phyloP scores from a whole-genome alignment of 2,113 vertebrate genomes.

The Podarcis raffonei region DNA sequence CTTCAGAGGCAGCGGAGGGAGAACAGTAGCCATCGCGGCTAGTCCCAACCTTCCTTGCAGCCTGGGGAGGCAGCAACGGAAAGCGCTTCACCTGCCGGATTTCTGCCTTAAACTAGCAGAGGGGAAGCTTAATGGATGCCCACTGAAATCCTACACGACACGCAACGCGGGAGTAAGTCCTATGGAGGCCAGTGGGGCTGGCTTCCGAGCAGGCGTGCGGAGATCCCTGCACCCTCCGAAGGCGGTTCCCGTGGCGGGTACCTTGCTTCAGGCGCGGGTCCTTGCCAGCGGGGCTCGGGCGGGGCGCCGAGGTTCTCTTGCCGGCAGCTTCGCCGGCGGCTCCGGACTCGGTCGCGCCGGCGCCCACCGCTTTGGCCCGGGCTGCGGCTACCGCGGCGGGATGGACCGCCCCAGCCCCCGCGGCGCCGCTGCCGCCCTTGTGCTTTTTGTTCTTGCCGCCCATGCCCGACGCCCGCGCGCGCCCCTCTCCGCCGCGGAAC shows the following conservation, averaged over 20 bases:
- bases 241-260: conserved; percentile 13
- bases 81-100: no score
- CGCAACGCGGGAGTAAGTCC: not conserved
- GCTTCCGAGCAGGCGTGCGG: not conserved
- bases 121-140: no score
- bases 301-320: conserved; percentile 69
- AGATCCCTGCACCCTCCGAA: not conserved
- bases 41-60: not conserved
- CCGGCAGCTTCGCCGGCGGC: conserved; percentile 33
- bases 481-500: accelerated
- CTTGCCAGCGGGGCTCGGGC: conserved; percentile 60
- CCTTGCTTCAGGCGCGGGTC: conserved; percentile 77
- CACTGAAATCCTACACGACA: not conserved
- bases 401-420: conserved; percentile 39
- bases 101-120: not conserved
- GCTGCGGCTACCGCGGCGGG: conserved; percentile 64
- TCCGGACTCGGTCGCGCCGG: conserved; percentile 63
- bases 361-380: conserved; percentile 57
- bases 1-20: no score
- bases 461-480: conserved; percentile 65
- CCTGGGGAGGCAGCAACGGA: not conserved
- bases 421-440: conserved; percentile 59
- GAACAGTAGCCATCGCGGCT: no score
- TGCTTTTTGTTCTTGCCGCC: conserved; percentile 93
- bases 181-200: not conserved